Conservation (phyloP, 2,797 vertebrate genomes). For the Furcifer pardalis region DNA sequence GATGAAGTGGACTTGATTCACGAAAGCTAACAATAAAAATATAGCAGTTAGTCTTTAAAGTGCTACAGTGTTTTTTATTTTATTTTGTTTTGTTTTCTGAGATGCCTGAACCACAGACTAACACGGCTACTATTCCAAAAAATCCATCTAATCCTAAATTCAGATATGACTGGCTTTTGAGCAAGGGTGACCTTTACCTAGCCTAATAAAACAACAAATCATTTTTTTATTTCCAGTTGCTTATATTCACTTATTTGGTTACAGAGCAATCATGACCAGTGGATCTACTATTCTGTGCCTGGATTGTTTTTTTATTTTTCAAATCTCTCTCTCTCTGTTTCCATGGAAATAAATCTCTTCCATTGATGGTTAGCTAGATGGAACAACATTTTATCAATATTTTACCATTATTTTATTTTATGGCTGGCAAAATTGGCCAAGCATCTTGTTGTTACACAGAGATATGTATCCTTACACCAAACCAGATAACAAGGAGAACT, state of each 20-base stretch:
- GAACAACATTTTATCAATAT: neutral
- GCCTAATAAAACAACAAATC: neutral
- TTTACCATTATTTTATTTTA: neutral
- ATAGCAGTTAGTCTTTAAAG: too few relatives aligned
- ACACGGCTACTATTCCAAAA: too few relatives aligned
- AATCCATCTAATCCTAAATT: too few relatives aligned
- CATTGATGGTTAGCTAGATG: neutral
- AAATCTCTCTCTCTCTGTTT: neutral
- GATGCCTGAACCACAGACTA: too few relatives aligned
- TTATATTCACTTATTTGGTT: neutral
- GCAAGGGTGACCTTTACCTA: too few relatives aligned
- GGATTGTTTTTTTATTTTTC: neutral
- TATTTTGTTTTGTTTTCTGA: too few relatives aligned
- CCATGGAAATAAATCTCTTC: conserved; percentile 25
- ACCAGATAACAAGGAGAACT: neutral
- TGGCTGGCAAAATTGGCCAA: neutral
- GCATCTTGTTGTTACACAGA: neutral
- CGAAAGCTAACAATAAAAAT: too few relatives aligned
- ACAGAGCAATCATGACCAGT: neutral
- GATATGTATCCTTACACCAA: neutral
- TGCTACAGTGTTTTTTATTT: too few relatives aligned
- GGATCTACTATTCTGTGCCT: neutral
- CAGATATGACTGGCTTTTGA: too few relatives aligned
- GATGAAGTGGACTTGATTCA: too few relatives aligned
- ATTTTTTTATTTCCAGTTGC: neutral